Base-by-base conservation (phyloP, 2,113 vertebrate species). In the Stegastes partitus region DNA sequence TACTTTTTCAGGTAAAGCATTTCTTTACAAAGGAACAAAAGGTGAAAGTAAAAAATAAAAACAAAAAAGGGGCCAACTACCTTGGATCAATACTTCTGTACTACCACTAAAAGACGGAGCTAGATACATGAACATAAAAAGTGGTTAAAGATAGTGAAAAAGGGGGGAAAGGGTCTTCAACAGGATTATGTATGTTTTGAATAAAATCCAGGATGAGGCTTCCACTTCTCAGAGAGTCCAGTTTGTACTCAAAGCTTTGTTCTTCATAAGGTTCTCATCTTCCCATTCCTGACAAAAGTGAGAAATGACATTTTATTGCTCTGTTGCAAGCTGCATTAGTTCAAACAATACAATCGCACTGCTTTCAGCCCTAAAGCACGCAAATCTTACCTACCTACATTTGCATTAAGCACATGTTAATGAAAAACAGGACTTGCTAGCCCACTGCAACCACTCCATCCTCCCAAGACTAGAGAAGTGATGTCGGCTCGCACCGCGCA, bases 1-100 rank as follows among this genome's bases (percentile, higher is more conserved):
- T 99, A 99, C 95, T 99, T 99, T 97, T 99, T 99, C 97, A 99
- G 93, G 96, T 97, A 98, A 95, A 99, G 98, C 98, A 99, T 99
- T 96, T 99, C 98, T 99, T 95, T 94, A 91, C 93, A 94, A 95
- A 91, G 92, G 91, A 93, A 93, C 90, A 93, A 95, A 94, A 92
- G 92, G 88, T 91, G 83, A 91, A 93, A 92, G 87, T 90, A 89
- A 91, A 92, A 93, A 94, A 93, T 54, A 81, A 91, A 94, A 94
- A 89, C 71, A 81, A 92, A 94, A 93, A 89, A 15, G 75, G 89
- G 88, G 79, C 61, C 70, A 75, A 70, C 65, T 84, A 61, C 66
- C 62, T 72, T 65, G 64, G 76, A 79, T 79, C 66, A 62, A 84
- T 66, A 77, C 81, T 78, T 82, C 77, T 80, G 57, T 68, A 74